Evolutionary conservation across 1,140 invertebrate species (phyloP).

Genomic region (Plectrocnemia conspersa): DNA sequence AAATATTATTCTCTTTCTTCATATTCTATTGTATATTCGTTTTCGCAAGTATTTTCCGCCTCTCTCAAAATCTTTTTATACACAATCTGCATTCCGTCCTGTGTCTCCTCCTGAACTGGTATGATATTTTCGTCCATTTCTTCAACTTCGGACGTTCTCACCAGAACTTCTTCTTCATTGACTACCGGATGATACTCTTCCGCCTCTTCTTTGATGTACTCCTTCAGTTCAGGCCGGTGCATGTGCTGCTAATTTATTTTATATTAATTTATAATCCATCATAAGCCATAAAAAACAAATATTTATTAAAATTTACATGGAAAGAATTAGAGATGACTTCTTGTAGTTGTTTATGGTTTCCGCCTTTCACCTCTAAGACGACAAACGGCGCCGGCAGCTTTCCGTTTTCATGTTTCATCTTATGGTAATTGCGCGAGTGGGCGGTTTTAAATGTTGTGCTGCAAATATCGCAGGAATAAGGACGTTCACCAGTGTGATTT

Average conservation of each 20-base stretch:
- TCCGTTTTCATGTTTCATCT: slow-evolving; percentile 13
- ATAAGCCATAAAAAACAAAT: no score
- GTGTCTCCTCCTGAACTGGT: neutral
- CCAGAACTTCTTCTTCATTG: slow-evolving; percentile 15
- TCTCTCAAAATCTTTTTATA: neutral
- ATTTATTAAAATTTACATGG: no score
- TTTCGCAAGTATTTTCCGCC: slow-evolving; percentile 13
- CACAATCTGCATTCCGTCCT: slow-evolving; percentile 12
- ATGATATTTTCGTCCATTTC: slow-evolving; percentile 13
- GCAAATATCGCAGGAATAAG: slow-evolving; percentile 13
- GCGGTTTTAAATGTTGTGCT: slow-evolving; percentile 16
- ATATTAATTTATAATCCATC: no score
- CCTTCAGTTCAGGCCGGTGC: neutral
- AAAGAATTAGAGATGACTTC: slow-evolving; percentile 1
- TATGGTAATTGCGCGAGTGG: slow-evolving; percentile 16
- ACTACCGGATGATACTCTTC: slow-evolving; percentile 13
- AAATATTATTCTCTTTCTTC: slow-evolving; percentile 2
- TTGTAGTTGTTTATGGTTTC: slow-evolving; percentile 3
- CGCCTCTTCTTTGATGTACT: slow-evolving; percentile 14
- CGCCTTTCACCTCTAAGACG: slow-evolving; percentile 16
- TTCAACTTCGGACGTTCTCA: slow-evolving; percentile 13
- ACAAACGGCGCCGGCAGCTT: slow-evolving; percentile 12
- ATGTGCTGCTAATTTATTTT: no score
- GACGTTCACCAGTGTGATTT: slow-evolving; percentile 18
- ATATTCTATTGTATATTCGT: slow-evolving; percentile 21